Base-by-base conservation (phyloP, 2,113 vertebrate genomes). In the Falco punctatus region DNA sequence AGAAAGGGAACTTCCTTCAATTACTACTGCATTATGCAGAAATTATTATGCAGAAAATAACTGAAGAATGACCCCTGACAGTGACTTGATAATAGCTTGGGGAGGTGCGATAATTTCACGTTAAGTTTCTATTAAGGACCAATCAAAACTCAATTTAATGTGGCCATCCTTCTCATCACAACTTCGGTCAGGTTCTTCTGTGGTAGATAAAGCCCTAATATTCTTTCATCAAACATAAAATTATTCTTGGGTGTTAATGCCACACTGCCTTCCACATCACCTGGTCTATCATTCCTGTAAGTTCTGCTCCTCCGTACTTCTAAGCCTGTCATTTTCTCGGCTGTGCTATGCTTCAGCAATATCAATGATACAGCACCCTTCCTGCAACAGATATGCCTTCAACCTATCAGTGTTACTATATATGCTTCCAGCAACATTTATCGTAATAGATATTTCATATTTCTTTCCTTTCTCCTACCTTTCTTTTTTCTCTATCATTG, bases 211-310 rank as follows among this genome's bases (percentile, higher is more conserved):
- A 94, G 33, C 26, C 58, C 35, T 81, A 90, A 90, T 74, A 71
- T 72, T 95, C 30, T 90, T 78, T 69, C 69, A 79, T 67, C 90
- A 77, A 97, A 86, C 58, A 85, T 64, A 74, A 72, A 85, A 67
- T 88, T 92, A 74, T 82, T 91, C 84, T 75, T 97, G 82, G 77
- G 24, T 73, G 72, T 89, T 92, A 93, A 88, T 59, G 13, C 69
- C n/a, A 79, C 3, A 11, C 16, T 66, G 27, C 80, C 54, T 95
- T 73, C 44, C 57, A 77, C 3, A 23, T 84, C 88, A 82, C 78
- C 46, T 78, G 49, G 35, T 48, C 83, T 82, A 49, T 59, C 42
- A 64, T 82, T 94, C 69, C 88, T 80, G 9, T 80, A 85, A 62
- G 67, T 32, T 72, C 10, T 65, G 6, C 51, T 94, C 35, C 92